Conservation (phyloP, 2,113 vertebrate genomes). For the Eudyptes chrysolophus region DNA sequence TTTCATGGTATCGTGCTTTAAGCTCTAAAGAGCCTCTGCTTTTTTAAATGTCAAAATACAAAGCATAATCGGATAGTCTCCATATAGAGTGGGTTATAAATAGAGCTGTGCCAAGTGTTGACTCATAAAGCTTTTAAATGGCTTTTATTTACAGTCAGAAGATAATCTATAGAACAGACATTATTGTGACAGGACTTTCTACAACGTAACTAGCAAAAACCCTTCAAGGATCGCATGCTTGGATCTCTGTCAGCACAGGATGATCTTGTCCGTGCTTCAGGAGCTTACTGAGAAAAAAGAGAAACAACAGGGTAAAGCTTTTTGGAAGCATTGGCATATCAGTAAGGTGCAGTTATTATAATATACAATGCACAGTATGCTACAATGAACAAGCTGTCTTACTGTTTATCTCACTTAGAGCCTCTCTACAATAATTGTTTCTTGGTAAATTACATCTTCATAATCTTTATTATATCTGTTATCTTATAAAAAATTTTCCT, state of each 20-base stretch:
- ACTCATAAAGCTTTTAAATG: not conserved
- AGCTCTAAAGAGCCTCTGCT: not conserved
- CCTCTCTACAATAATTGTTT: not conserved
- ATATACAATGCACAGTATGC: not conserved
- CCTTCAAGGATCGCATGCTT: not conserved
- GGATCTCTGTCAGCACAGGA: not conserved
- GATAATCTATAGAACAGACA: not conserved
- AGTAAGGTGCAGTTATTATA: not conserved
- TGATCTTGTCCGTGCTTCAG: not conserved
- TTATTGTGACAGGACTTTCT: not conserved
- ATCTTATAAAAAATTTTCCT: not conserved
- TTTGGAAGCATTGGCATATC: not conserved
- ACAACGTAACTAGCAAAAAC: not conserved
- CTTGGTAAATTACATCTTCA: not conserved
- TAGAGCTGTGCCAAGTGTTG: not conserved
- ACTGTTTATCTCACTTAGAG: not conserved
- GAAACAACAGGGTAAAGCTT: not conserved
- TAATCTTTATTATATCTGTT: not conserved
- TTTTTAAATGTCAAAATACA: not conserved
- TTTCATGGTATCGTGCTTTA: not conserved
- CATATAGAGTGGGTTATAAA: not conserved
- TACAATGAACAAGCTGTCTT: not conserved
- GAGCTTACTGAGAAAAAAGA: not conserved
- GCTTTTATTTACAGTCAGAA: constrained; percentile 9
- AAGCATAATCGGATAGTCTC: not conserved